Evolutionary conservation across 1,140 invertebrate species (phyloP), one percentile per base, ranked within the genome.

Genomic region (Condylostylus longicornis): DNA sequence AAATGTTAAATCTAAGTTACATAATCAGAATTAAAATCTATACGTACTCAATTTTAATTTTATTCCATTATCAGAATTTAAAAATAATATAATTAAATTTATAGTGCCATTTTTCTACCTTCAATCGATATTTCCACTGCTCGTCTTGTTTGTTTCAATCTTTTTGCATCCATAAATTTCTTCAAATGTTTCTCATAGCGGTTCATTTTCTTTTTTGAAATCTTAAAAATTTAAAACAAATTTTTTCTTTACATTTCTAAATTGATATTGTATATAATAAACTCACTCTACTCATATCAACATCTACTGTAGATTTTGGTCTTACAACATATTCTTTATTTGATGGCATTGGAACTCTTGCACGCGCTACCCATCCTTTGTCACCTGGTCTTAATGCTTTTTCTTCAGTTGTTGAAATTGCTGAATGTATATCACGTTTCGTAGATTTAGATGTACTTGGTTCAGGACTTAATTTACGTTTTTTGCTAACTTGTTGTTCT

Each of bases 271-370:
- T n/a, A 15, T 4, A 31, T 15, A 8, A 23, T n/a, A 42, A 40
- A 66, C 68, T 67, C 63, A 84, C 79, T 45, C 75, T 68, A 45
- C 74, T 77, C 62, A 90, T 81, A 61, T 91, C 86, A 10, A 75
- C 70, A 46, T 95, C 89, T 41, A 76, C 74, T 40, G 79, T 83
- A 73, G 84, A 93, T 57, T 89, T 86, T 1, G 95, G 95, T 40
- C 95, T 65, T 35, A 90, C 75, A 18, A 98, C 82, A 59, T 98
- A 98, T 62, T 98, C 94, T 67, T 93, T 96, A 53, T 80, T 90
- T 27, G 91, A 97, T 31, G 91, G 91, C 52, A 77, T 64, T 13
- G 95, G 95, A 33, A 99, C 94, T 45, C 95, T 70, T 12, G 95
- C 95, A 58, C 95, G 68, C 8, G 77, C 76, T 32, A 97, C 77